phyloP scores from a whole-genome alignment of 2,113 vertebrate genomes.

The Gambusia holbrooki region DNA sequence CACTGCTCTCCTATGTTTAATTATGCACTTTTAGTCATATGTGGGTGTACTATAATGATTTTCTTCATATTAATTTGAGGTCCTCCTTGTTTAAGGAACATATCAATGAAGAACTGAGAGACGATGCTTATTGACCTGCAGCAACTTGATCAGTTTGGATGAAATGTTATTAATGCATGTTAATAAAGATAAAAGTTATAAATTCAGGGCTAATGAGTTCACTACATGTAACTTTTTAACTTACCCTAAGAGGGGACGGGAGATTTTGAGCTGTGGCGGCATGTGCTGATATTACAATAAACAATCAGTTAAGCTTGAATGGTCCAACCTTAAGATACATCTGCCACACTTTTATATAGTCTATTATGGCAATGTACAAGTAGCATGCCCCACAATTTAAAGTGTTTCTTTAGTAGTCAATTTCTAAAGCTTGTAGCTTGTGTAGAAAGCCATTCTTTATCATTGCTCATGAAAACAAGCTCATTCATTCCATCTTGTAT shows the following conservation, averaged over 20 bases:
- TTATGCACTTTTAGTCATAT: not conserved
- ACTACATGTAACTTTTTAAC: not conserved
- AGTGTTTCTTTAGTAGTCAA: not conserved
- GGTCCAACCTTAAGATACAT: not conserved
- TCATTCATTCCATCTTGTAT: constrained; percentile 28
- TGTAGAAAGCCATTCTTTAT: not conserved
- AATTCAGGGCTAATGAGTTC: not conserved
- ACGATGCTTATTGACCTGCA: constrained; percentile 50
- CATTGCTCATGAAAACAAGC: not conserved
- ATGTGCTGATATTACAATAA: too few relatives aligned
- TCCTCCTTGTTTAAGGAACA: constrained; percentile 38
- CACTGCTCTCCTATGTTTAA: constrained; percentile 9
- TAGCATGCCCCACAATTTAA: not conserved
- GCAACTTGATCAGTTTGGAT: constrained; percentile 39
- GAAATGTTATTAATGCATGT: constrained; percentile 23
- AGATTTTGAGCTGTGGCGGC: too few relatives aligned
- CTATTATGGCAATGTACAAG: not conserved
- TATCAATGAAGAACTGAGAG: constrained; percentile 55
- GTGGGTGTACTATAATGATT: constrained; percentile 31
- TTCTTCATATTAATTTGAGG: constrained; percentile 43
- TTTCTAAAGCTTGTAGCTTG: not conserved
- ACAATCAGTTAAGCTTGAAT: not conserved
- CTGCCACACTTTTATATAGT: not conserved
- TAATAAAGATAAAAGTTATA: constrained; percentile 23
- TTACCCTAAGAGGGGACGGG: too few relatives aligned